Percentiles rank a stretch among this genome's conserved stretches.
These are phyloP conservation scores for Loxodonta africana DNA, from an alignment of 2,113 vertebrate species.

Conservation along the genomic window DNA sequence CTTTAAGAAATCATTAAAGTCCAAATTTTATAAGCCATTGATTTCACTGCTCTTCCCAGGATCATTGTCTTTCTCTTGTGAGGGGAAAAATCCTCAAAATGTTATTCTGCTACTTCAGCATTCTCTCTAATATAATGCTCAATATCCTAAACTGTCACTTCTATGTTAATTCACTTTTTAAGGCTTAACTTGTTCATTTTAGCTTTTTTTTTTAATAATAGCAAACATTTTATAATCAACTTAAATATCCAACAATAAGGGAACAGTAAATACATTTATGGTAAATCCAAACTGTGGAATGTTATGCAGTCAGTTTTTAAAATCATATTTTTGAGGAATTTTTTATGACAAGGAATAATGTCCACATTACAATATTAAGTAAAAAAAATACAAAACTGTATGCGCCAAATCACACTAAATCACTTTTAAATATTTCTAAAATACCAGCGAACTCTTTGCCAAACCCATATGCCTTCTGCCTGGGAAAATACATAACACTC, in stretches of 20 bases:
- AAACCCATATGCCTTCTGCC: background rate
- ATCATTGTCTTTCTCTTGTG: slow-evolving; percentile 26
- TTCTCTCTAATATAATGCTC: slow-evolving; percentile 43
- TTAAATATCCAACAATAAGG: slow-evolving; percentile 50
- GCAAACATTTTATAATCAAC: slow-evolving; percentile 56
- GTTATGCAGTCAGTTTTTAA: slow-evolving; percentile 8
- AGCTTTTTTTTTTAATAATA: slow-evolving; percentile 16
- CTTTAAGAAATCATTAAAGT: slow-evolving; percentile 45
- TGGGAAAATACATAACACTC: background rate
- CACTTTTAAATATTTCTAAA: slow-evolving; percentile 34
- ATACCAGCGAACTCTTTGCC: background rate
- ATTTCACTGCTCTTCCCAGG: slow-evolving; percentile 4
- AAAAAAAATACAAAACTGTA: slow-evolving; percentile 27
- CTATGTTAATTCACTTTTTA: slow-evolving; percentile 50
- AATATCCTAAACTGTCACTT: slow-evolving; percentile 27
- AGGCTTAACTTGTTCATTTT: slow-evolving; percentile 47
- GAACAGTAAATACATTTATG: background rate
- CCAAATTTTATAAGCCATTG: slow-evolving; percentile 39
- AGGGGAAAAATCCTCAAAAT: slow-evolving; percentile 55
- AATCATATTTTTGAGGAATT: background rate
- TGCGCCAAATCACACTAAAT: background rate
- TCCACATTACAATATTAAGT: background rate
- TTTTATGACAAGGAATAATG: background rate
- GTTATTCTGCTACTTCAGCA: slow-evolving; percentile 13
- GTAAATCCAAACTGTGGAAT: slow-evolving; percentile 41